These are phyloP conservation scores for Nasua narica DNA, from an alignment of 2,797 vertebrate species.

Conservation along the genomic window DNA sequence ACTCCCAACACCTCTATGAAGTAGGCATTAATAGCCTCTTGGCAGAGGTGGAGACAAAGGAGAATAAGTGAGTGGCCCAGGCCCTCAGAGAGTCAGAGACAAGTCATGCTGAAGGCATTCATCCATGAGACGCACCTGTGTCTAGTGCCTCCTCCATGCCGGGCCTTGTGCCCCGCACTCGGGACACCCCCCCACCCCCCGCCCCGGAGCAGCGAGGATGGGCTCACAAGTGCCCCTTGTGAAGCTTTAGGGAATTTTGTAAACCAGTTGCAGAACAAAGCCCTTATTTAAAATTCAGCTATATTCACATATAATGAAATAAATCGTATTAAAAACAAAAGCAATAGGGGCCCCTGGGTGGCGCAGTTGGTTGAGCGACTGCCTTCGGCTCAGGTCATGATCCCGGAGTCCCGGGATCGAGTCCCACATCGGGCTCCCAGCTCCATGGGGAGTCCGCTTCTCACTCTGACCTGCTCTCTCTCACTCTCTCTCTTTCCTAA, in stretches of 20 bases:
- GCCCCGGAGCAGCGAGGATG: no score
- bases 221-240: background rate
- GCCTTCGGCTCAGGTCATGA: no score
- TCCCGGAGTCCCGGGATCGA: no score
- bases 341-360: no score
- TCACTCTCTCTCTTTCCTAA: no score
- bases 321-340: background rate
- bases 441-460: no score
- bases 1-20: constrained; percentile 71
- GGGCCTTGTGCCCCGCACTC: rapidly evolving
- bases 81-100: constrained; percentile 40
- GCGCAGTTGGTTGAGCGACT: no score
- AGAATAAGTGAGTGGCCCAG: constrained; percentile 4
- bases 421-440: no score
- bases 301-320: background rate
- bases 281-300: constrained; percentile 3
- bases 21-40: constrained; percentile 70
- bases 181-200: background rate
- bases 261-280: background rate
- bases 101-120: background rate
- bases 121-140: rapidly evolving
- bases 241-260: background rate
- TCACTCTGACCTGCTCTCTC: no score
- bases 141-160: background rate
- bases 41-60: constrained; percentile 33